Percentiles rank a stretch among this genome's conserved stretches.
Conservation (phyloP, 2,888 invertebrate species). For the Slavum lentiscoides region DNA sequence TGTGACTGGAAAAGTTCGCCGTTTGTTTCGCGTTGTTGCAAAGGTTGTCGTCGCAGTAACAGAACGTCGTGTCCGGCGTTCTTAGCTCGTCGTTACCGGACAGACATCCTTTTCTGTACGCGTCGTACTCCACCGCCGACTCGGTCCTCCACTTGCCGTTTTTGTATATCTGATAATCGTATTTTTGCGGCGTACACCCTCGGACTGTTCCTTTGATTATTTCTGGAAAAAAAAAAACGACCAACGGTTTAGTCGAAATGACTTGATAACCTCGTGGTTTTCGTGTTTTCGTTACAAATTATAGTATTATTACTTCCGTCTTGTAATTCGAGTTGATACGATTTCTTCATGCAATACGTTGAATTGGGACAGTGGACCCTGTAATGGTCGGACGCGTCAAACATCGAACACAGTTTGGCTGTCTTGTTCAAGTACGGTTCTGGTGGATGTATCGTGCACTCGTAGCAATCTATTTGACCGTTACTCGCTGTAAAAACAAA, state of each 20-base stretch:
- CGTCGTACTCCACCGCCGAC: slow-evolving; percentile 68
- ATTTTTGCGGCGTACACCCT: slow-evolving; percentile 76
- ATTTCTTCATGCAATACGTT: slow-evolving; percentile 81
- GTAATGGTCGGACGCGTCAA: slow-evolving; percentile 72
- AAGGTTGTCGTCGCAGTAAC: slow-evolving; percentile 74
- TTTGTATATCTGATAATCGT: slow-evolving; percentile 67
- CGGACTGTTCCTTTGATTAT: slow-evolving; percentile 67
- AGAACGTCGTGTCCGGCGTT: slow-evolving; percentile 69
- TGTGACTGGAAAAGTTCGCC: slow-evolving; percentile 59
- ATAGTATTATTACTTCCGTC: slow-evolving; percentile 66
- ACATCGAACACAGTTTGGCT: slow-evolving; percentile 74
- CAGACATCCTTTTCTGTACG: slow-evolving; percentile 74
- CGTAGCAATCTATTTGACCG: slow-evolving; percentile 71
- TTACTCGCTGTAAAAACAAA: slow-evolving; percentile 54
- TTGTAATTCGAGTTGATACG: slow-evolving; percentile 68
- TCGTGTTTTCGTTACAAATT: background rate
- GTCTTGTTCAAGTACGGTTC: slow-evolving; percentile 66
- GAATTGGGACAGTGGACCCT: slow-evolving; percentile 78
- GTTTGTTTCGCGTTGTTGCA: slow-evolving; percentile 68
- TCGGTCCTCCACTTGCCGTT: slow-evolving; percentile 69
- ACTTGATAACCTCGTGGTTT: slow-evolving; percentile 54
- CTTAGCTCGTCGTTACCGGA: slow-evolving; percentile 68
- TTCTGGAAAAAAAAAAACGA: slow-evolving; percentile 61
- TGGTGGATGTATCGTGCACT: slow-evolving; percentile 71
- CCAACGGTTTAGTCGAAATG: background rate